phyloP scores from a whole-genome alignment of 2,113 vertebrate species.

The Nyctereutes procyonoides region DNA sequence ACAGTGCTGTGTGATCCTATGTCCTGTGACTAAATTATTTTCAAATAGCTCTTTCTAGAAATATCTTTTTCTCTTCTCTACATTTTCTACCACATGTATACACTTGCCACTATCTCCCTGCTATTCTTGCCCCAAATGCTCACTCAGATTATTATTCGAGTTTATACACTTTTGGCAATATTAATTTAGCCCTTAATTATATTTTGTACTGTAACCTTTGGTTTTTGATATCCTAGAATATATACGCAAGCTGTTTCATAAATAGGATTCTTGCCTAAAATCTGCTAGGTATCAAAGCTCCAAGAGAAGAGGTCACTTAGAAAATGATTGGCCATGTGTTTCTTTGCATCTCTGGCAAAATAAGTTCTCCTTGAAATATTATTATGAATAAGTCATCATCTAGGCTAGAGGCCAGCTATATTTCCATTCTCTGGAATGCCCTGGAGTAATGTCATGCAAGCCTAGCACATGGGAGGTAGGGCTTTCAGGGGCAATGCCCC shows the following conservation, averaged over 20 bases:
- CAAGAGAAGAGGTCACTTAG: not conserved
- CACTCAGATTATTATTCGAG: not conserved
- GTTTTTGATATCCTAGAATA: not conserved
- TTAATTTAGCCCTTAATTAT: slow-evolving; percentile 15
- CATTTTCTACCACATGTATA: not conserved
- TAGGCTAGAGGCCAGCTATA: not conserved
- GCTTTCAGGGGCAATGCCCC: not conserved
- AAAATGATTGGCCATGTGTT: not conserved
- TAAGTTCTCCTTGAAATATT: slow-evolving; percentile 42
- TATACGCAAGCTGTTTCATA: not conserved
- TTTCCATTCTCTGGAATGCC: not conserved
- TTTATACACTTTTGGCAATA: not conserved
- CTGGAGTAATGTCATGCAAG: not conserved
- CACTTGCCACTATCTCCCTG: not conserved
- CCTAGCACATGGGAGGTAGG: not conserved
- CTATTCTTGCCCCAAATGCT: not conserved
- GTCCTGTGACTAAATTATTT: not conserved
- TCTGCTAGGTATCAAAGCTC: not conserved
- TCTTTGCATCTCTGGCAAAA: slow-evolving; percentile 51
- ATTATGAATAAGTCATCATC: slow-evolving; percentile 13
- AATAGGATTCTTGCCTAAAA: not conserved
- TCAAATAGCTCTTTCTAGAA: not conserved
- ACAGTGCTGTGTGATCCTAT: not conserved
- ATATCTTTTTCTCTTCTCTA: not conserved
- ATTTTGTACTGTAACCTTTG: not conserved